Evolutionary conservation across 2,797 vertebrate species (phyloP).

Genomic region (Emys orbicularis): DNA sequence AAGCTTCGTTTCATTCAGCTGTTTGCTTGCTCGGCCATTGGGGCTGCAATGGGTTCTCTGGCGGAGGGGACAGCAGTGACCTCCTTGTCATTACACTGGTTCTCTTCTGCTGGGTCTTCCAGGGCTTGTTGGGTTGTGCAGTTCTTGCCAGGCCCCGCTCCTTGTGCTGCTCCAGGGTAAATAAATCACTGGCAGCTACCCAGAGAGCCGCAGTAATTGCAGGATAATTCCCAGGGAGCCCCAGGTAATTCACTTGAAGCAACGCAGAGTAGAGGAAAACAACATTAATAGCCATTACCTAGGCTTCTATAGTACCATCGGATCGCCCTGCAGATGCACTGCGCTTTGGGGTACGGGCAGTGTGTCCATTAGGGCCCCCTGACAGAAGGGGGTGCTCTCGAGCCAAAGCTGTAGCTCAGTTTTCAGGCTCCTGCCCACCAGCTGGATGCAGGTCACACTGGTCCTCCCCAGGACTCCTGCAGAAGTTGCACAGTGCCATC

Average conservation of each 20-base stretch:
- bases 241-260: conserved; percentile 80
- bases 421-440: conserved; percentile 5
- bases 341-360: not conserved
- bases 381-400: not conserved
- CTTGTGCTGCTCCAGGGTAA: conserved; percentile 72
- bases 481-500: too few relatives aligned
- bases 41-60: not conserved
- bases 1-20: not conserved
- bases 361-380: conserved; percentile 19
- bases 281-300: conserved; percentile 72
- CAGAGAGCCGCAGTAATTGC: conserved; percentile 74
- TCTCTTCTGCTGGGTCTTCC: conserved; percentile 45
- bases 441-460: not conserved
- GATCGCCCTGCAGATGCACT: not conserved
- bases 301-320: conserved; percentile 48
- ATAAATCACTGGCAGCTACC: conserved; percentile 76
- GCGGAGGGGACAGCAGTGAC: not conserved
- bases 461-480: too few relatives aligned
- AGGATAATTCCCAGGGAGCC: conserved; percentile 71
- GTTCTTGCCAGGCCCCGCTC: conserved; percentile 56
- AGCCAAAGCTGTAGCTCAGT: not conserved
- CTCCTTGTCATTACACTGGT: conserved; percentile 10
- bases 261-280: conserved; percentile 77
- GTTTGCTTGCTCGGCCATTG: too few relatives aligned
- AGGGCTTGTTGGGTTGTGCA: conserved; percentile 39